phyloP scores from a whole-genome alignment of 23 tunicate genomes.

The Botrylloides violaceus region DNA sequence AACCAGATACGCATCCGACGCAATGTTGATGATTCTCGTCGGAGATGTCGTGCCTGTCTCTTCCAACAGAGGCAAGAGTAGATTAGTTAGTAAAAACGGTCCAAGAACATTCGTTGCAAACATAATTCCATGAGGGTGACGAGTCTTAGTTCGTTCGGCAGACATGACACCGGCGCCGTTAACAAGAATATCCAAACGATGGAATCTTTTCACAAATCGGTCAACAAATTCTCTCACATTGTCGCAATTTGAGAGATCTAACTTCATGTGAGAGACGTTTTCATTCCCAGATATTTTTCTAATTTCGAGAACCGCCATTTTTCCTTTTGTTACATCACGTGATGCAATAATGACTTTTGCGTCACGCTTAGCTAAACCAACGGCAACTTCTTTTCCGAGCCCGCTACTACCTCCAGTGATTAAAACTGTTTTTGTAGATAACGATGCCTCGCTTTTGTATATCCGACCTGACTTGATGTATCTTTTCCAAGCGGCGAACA shows the following conservation, averaged over 20 bases:
- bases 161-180: constrained; percentile 11
- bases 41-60: neutral
- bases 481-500: constrained; percentile 6
- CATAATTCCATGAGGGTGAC: constrained; percentile 3
- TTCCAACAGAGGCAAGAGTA: constrained; percentile 13
- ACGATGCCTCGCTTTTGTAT: neutral
- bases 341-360: constrained; percentile 19
- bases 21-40: constrained; percentile 11
- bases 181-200: constrained; percentile 3
- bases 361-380: constrained; percentile 8
- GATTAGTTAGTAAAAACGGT: constrained; percentile 19
- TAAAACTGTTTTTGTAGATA: constrained; percentile 5
- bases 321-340: neutral
- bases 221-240: constrained; percentile 7
- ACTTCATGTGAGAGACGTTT: neutral
- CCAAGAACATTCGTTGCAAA: constrained; percentile 15
- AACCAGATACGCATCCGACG: neutral
- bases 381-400: constrained; percentile 12
- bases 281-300: neutral
- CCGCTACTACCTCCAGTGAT: constrained; percentile 27
- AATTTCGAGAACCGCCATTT: constrained; percentile 4
- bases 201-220: neutral
- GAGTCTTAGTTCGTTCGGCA: neutral
- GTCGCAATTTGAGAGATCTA: constrained; percentile 6
- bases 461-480: constrained; percentile 3